Base-by-base conservation (phyloP, 92 coral and sea anemone species). In the Porites cylindrica region DNA sequence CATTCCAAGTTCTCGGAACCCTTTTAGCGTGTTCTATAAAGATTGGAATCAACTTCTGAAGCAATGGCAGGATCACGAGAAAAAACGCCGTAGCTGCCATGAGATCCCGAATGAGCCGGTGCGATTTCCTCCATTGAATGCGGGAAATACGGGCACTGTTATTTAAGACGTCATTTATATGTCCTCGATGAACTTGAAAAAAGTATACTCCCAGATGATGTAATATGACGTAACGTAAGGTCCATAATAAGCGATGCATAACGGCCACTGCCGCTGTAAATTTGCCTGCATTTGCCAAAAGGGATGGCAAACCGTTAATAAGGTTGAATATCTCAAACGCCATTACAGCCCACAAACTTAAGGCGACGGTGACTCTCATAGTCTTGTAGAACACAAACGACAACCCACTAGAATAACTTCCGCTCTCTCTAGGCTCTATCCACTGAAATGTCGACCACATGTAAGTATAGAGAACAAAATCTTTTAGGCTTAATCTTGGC, bases 391-490 rank as follows among this genome's bases (percentile, higher is more conserved):
- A 75, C 84, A 50, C 58, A 62, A 75, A 52, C 51, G 83, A 87
- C 56, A 90, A 2, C 19, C 59, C 74, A 1, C 68, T 18, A 18
- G 60, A 29, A 67, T 80, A 86, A 78, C 54, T 43, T 72, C 89
- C 81, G 54, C 29, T 53, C n/a, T 86, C 87, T 16, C n/a, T 65
- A 32, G 93, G 93, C 54, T 86, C 93, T 68, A 90, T 81, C 93
- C 93, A 90, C 70, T 90, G 93, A 63, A 85, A 90, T 18, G 91
- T 85, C 76, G 43, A 43, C 91, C 93, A 85, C 93, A 90, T 90
- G 83, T 85, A 90, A 0, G 83, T 53, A 26, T 90, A 85, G 17
- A 90, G 80, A 20, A 69, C 16, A 47, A 66, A 80, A 13, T 83
- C 87, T 43, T 81, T 80, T 8, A 90, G 64, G 60, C 79, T 90